These are phyloP conservation scores for Dufourea novaeangliae DNA, from an alignment of 1,140 invertebrate genomes.

Conservation along the genomic window DNA sequence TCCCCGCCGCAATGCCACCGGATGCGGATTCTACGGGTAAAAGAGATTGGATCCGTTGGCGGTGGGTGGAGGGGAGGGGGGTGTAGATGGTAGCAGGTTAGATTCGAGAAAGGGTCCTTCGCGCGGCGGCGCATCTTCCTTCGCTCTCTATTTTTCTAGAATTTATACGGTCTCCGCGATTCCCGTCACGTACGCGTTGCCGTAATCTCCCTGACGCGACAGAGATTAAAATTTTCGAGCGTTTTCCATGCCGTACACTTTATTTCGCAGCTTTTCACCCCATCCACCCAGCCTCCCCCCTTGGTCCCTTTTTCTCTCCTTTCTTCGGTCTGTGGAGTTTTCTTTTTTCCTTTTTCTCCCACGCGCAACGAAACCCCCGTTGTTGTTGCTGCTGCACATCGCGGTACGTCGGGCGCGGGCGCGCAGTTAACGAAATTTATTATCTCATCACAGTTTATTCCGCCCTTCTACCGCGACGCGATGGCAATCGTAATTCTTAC, in stretches of 20 bases:
- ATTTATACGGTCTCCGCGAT: slow-evolving; percentile 13
- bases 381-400: not conserved
- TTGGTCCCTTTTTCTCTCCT: not conserved
- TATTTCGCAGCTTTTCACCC: slow-evolving; percentile 14
- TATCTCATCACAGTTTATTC: slow-evolving; percentile 46
- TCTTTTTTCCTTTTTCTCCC: not conserved
- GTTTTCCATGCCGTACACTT: not conserved
- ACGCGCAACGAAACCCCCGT: not conserved
- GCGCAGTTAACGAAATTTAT: slow-evolving; percentile 46
- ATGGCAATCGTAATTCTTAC: slow-evolving; percentile 50
- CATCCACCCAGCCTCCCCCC: not conserved
- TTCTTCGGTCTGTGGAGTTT: not conserved
- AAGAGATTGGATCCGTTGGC: not conserved
- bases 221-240: slow-evolving; percentile 38
- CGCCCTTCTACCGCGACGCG: slow-evolving; percentile 24
- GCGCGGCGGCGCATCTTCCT: not conserved
- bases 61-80: no score
- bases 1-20: not conserved
- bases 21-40: not conserved
- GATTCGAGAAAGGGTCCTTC: no score
- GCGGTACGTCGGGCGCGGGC: not conserved
- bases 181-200: slow-evolving; percentile 25
- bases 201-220: slow-evolving; percentile 29
- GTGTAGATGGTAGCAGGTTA: no score
- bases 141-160: not conserved